Conservation (phyloP, 2,797 vertebrate genomes). For the Lutjanus campechanus region DNA sequence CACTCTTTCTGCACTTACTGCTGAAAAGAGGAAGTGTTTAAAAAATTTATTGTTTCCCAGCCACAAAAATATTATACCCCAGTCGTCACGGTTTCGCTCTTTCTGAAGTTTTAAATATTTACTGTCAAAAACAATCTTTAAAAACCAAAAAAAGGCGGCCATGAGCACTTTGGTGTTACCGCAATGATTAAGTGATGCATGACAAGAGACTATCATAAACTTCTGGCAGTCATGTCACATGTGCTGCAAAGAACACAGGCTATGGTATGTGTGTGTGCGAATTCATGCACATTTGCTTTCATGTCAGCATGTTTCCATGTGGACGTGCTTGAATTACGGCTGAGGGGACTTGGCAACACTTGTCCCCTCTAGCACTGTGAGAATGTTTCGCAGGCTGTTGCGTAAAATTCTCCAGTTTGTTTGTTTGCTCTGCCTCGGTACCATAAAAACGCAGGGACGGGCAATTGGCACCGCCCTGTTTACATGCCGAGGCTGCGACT, state of each 20-base stretch:
- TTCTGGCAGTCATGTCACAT: constrained; percentile 37
- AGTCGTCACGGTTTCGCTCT: constrained; percentile 7
- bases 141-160: constrained; percentile 7
- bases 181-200: constrained; percentile 38
- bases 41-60: constrained; percentile 15
- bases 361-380: constrained; percentile 65
- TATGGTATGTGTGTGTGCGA: constrained; percentile 31
- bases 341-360: constrained; percentile 59
- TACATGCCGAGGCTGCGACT: constrained; percentile 68
- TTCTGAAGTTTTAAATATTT: constrained; percentile 41
- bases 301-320: constrained; percentile 58
- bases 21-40: constrained; percentile 35
- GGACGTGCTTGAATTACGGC: constrained; percentile 53
- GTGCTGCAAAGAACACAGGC: constrained; percentile 34
- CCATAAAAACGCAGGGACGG: constrained; percentile 76
- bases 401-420: constrained; percentile 82
- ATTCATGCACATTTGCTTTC: constrained; percentile 57
- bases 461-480: constrained; percentile 74
- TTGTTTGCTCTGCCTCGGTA: constrained; percentile 80
- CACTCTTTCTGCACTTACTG: constrained; percentile 25
- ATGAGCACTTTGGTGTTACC: constrained; percentile 21
- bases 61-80: constrained; percentile 36
- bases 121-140: constrained; percentile 17
- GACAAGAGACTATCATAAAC: constrained; percentile 39
- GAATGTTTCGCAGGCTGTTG: constrained; percentile 72